Evolutionary conservation across 2,797 vertebrate species (phyloP), one percentile per base, ranked within the genome.

Genomic region (Pseudopleuronectes americanus): DNA sequence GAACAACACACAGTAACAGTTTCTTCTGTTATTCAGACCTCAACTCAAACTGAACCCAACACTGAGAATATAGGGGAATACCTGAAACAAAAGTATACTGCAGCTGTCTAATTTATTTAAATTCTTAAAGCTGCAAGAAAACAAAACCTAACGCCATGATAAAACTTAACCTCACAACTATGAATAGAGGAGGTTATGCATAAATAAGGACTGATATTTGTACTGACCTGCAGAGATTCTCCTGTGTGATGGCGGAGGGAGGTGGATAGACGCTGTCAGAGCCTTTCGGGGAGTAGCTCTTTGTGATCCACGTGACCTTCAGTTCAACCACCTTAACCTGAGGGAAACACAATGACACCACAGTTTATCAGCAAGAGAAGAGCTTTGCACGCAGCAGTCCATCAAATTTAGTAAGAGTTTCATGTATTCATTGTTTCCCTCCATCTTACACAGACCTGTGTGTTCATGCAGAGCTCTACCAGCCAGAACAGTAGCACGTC

Each of bases 271-370:
- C 96, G 14, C 97, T 98, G 89, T 99, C 97, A 0, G 96, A 97
- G 67, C 98, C 97, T 86, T 96, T 96, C 38, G 97, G 96, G 70
- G 97, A 99, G 91, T 97, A 99, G 85, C 97, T 99, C 93, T 98
- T 99, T 14, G 98, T 99, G 83, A 99, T 99, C 97, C 98, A 99
- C 0, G 96, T 98, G 83, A 99, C 97, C 74, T 97, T 97, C 22
- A 99, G 87, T 75, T 99, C 97, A 7, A 97, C 96, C 13, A 99
- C 97, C 76, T 98, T 97, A 0, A 99, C 97, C 98, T 99, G 86
- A 71, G 38, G 48, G 75, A 26, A 71, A 9, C 45, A 74, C 23
- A 36, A 21, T 3, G 9, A 53, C 38, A 71, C 3, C 21, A 23
- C 0, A 2, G 24, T 8, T 21, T 48, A 17, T n/a, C 7, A 51